phyloP scores from a whole-genome alignment of 2,888 invertebrate genomes.

The Tinea semifulvella region DNA sequence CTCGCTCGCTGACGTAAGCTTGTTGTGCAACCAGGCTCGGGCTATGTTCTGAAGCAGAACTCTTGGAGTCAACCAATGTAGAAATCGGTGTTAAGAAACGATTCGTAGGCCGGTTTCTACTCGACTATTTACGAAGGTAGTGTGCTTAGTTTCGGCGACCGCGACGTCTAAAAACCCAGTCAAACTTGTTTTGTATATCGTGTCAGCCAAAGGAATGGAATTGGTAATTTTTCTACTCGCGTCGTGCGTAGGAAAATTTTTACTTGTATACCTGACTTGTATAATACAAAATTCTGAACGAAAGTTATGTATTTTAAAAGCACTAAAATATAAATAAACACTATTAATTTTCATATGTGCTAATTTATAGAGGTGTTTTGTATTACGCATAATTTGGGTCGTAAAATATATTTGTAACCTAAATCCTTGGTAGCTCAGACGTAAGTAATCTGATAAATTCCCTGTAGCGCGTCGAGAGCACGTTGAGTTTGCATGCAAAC shows the following conservation, averaged over 20 bases:
- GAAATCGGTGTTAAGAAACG: constrained; percentile 61
- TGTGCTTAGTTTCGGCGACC: neutral
- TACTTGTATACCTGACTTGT: too few species aligned
- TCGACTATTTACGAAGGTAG: neutral
- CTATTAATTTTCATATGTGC: too few species aligned
- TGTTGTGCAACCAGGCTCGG: constrained; percentile 63
- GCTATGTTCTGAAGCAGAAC: constrained; percentile 58
- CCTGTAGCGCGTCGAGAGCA: constrained; percentile 4
- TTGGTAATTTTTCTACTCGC: too few species aligned
- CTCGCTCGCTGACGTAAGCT: constrained; percentile 65
- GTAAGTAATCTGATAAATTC: constrained; percentile 6
- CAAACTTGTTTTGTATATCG: constrained; percentile 2
- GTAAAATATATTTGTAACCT: constrained; percentile 1
- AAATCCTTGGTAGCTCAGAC: neutral
- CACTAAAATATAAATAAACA: too few species aligned
- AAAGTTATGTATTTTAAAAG: too few species aligned
- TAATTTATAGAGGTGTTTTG: too few species aligned
- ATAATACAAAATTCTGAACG: too few species aligned
- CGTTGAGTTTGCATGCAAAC: constrained; percentile 4
- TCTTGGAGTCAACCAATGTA: constrained; percentile 57
- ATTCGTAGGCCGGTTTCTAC: constrained; percentile 17
- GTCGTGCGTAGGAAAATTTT: constrained; percentile 9
- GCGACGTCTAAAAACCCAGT: constrained; percentile 4
- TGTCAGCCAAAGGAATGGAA: neutral
- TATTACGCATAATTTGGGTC: too few species aligned